Percentiles rank a stretch among this genome's conserved stretches.
These are phyloP conservation scores for Molossus alvarezi DNA, from an alignment of 2,797 vertebrate species.

Conservation along the genomic window DNA sequence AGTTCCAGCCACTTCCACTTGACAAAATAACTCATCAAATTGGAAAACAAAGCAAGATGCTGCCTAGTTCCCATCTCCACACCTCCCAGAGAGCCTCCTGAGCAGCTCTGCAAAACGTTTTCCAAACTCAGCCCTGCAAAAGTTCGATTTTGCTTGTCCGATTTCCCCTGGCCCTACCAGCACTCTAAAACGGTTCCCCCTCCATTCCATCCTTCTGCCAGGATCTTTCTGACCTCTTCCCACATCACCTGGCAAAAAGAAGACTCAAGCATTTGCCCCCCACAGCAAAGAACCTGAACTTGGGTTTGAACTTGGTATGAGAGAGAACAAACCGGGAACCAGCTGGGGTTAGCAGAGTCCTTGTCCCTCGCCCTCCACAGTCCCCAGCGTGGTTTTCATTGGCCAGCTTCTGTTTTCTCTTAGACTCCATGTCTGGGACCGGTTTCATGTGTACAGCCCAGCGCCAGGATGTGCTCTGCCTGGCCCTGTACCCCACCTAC, in stretches of 20 bases:
- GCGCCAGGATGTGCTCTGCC: not conserved
- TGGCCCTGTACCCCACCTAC: not conserved
- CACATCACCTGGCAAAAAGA: not conserved
- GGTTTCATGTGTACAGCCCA: not conserved
- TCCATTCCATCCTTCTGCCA: not conserved
- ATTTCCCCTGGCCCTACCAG: not conserved
- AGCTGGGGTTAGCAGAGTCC: not conserved
- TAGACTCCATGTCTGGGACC: not conserved
- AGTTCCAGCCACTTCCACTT: not conserved
- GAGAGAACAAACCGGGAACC: not conserved
- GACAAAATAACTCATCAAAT: not conserved
- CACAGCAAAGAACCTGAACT: not conserved
- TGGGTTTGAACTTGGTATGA: not conserved
- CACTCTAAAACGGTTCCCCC: not conserved
- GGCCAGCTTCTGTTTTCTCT: constrained; percentile 39
- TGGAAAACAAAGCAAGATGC: not conserved
- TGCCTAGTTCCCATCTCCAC: not conserved
- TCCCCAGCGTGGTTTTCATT: not conserved
- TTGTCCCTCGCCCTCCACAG: not conserved
- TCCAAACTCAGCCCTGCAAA: not conserved
- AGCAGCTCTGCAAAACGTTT: not conserved
- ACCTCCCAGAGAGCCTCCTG: not conserved
- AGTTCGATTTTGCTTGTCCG: not conserved
- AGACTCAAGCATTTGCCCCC: not conserved
- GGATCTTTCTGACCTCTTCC: not conserved